These are phyloP conservation scores for Microctonus brassicae DNA, from an alignment of 2,888 invertebrate species.

Conservation along the genomic window DNA sequence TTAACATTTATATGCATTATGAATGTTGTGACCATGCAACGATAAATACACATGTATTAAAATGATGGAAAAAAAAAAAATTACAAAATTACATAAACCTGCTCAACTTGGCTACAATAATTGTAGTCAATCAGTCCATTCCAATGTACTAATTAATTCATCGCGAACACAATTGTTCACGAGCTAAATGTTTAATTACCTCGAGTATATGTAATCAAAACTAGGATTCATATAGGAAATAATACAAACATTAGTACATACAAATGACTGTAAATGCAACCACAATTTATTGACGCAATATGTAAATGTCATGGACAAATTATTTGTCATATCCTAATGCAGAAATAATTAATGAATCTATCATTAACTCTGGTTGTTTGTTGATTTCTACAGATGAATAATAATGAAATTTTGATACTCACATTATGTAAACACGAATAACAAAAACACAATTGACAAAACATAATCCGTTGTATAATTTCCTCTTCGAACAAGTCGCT, in stretches of 20 bases:
- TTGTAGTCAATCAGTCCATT: background rate
- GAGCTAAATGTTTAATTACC: constrained; percentile 6
- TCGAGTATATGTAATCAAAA: background rate
- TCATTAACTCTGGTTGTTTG: background rate
- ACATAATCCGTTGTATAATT: constrained; percentile 14
- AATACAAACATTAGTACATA: background rate
- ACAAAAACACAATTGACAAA: constrained; percentile 4
- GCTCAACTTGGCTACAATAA: constrained; percentile 36
- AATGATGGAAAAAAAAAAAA: background rate
- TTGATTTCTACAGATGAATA: constrained; percentile 24
- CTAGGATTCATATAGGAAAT: background rate
- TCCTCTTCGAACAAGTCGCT: too few relatives aligned
- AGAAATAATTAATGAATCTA: constrained; percentile 18
- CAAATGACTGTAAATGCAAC: background rate
- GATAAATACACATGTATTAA: constrained; percentile 6
- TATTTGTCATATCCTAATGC: constrained; percentile 12
- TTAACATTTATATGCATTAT: background rate
- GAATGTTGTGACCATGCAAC: constrained; percentile 19
- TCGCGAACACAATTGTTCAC: background rate
- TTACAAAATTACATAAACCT: constrained; percentile 19
- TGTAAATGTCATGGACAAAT: constrained; percentile 1
- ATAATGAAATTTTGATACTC: constrained; percentile 26
- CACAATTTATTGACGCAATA: background rate
- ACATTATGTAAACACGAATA: background rate
- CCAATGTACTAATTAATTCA: background rate